Evolutionary conservation across 1,140 invertebrate genomes (phyloP).

Genomic region (Patella vulgata): DNA sequence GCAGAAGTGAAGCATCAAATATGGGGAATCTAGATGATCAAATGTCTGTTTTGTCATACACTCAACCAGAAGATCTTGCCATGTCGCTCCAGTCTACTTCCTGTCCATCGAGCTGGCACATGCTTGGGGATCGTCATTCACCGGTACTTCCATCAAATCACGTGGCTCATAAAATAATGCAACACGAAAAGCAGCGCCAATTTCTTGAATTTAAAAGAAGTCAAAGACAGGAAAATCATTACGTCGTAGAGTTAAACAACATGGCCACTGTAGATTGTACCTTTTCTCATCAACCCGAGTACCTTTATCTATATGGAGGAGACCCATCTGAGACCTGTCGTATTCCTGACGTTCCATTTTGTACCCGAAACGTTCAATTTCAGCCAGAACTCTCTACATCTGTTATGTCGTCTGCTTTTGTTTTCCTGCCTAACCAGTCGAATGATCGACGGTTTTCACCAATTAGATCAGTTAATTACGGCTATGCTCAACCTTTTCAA

Average conservation of each 20-base stretch:
- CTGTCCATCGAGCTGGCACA: conserved; percentile 55
- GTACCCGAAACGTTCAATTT: too few relatives aligned
- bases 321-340: not conserved
- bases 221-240: conserved; percentile 30
- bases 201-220: conserved; percentile 46
- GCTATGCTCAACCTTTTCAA: too few relatives aligned
- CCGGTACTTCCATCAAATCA: conserved; percentile 55
- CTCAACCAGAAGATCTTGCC: conserved; percentile 2
- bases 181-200: conserved; percentile 48
- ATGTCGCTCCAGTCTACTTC: not conserved
- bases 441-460: too few relatives aligned
- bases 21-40: not conserved
- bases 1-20: not conserved
- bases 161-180: conserved; percentile 48
- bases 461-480: too few relatives aligned
- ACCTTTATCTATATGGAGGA: too few relatives aligned
- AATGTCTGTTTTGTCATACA: not conserved
- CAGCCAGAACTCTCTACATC: too few relatives aligned
- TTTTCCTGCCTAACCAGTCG: too few relatives aligned
- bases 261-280: too few relatives aligned
- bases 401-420: too few relatives aligned
- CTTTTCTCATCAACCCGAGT: too few relatives aligned
- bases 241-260: not conserved
- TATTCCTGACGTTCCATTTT: too few relatives aligned
- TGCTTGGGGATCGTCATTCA: conserved; percentile 46